Evolutionary conservation across 2,888 invertebrate species (phyloP), one percentile per base, ranked within the genome.

Genomic region (Drosophila mettleri): DNA sequence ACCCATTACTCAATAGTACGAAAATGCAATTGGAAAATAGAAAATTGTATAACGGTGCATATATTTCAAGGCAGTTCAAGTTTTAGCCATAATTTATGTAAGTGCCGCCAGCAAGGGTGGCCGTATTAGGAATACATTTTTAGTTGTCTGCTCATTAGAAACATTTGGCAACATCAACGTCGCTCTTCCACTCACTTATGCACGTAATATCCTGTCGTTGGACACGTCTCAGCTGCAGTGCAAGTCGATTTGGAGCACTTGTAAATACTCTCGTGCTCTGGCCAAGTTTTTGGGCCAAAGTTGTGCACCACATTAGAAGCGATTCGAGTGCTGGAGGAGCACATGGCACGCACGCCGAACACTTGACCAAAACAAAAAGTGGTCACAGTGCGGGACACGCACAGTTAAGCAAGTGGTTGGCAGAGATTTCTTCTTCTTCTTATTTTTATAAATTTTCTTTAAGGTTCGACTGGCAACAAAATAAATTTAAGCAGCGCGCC

Each of bases 171-270:
- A 20, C 46, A 57, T 29, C 36, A 52, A 48, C 41, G 33, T 29
- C 45, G 59, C 43, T 71, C 58, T 36, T 43, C 46, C 69, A 61
- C 51, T 69, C 69, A 69, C 85, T 80, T 84, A 69, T 81, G 68
- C 66, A 82, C 65, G 70, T 85, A 67, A 78, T 85, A 74, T 87
- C 70, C 79, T 81, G 74, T 61, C 82, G 59, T 74, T 69, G 57
- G 62, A 65, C 80, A 81, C 88, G 88, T 87, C 63, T 60, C 62
- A 46, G 55, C 73, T 57, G 73, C 73, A 74, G 49, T 53, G 43
- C 46, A 65, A 76, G 63, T 86, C 72, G 53, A 87, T 81, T 66
- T 41, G 45, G 64, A 68, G 65, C 55, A 84, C 87, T 84, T 85
- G 63, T 59, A 34, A 59, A 58, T 60, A 54, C 58, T 48, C 49